Percentiles rank a stretch among this genome's conserved stretches.
Conservation (phyloP, 1,140 invertebrate species). For the Formica selysi region DNA sequence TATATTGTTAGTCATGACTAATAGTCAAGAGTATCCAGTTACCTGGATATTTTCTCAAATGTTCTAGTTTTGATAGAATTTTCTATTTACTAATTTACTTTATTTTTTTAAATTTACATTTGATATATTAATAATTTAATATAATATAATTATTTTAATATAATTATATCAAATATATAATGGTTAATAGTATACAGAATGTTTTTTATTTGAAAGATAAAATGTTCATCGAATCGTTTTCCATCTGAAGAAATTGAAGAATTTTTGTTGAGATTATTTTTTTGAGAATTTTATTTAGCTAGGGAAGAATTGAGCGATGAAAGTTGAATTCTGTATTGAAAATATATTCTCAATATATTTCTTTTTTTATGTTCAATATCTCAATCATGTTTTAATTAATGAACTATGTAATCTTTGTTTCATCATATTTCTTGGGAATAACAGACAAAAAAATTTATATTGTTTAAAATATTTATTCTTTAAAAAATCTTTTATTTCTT, state of each 20-base stretch:
- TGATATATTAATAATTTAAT: background rate
- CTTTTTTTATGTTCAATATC: background rate
- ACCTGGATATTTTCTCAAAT: too few relatives aligned
- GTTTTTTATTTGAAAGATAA: background rate
- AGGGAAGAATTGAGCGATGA: background rate
- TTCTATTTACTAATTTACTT: background rate
- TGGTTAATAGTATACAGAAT: background rate
- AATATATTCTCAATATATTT: background rate
- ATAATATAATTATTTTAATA: too few relatives aligned
- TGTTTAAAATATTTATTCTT: background rate
- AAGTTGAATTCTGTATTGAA: background rate
- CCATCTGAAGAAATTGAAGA: background rate
- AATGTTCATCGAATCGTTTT: background rate
- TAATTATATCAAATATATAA: background rate
- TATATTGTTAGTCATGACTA: too few relatives aligned
- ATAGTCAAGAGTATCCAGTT: too few relatives aligned
- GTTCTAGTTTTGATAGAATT: too few relatives aligned
- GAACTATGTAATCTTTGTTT: background rate
- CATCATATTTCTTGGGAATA: background rate
- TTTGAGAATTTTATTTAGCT: background rate
- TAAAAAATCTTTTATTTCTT: background rate
- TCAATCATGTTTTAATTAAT: background rate
- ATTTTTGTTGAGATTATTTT: background rate
- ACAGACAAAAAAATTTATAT: background rate
- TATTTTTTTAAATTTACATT: background rate